Conservation (phyloP, 2,888 invertebrate species). For the Mimumesa dahlbomi region DNA sequence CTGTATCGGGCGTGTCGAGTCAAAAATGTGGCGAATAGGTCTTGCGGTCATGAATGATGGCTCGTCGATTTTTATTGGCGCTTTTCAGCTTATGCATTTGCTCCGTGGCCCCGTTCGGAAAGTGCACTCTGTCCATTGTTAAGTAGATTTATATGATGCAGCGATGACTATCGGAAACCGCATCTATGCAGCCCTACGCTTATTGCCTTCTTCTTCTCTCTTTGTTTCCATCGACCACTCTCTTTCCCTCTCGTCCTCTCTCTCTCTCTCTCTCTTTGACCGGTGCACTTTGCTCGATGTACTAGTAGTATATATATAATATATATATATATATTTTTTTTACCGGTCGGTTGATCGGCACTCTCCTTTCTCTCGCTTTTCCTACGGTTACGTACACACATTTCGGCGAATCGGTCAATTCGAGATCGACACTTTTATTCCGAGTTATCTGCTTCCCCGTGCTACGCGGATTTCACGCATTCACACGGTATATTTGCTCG, state of each 20-base stretch:
- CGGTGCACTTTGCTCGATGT: neutral
- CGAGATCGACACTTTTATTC: constrained; percentile 36
- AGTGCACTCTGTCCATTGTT: constrained; percentile 64
- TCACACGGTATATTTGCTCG: constrained; percentile 23
- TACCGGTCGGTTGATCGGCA: constrained; percentile 17
- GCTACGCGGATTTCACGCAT: constrained; percentile 27
- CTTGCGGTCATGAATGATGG: constrained; percentile 45
- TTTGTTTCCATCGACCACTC: constrained; percentile 9
- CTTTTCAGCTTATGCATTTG: constrained; percentile 46
- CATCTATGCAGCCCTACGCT: constrained; percentile 42
- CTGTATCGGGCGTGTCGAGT: neutral
- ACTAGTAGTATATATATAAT: neutral
- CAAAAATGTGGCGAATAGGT: constrained; percentile 47
- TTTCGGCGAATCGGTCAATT: constrained; percentile 43
- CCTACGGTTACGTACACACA: constrained; percentile 32
- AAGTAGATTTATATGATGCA: constrained; percentile 69
- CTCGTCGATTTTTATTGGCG: constrained; percentile 63
- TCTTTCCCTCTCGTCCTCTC: constrained; percentile 17
- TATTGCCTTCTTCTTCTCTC: constrained; percentile 30
- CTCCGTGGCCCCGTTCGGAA: constrained; percentile 43
- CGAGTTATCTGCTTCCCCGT: constrained; percentile 33
- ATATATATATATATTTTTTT: constrained; percentile 10
- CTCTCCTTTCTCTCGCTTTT: constrained; percentile 6
- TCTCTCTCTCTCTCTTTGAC: constrained; percentile 11
- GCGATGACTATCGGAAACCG: constrained; percentile 68